These are phyloP conservation scores for Gastracanthus pulcherrimus DNA, from an alignment of 2,888 invertebrate species.

Conservation along the genomic window DNA sequence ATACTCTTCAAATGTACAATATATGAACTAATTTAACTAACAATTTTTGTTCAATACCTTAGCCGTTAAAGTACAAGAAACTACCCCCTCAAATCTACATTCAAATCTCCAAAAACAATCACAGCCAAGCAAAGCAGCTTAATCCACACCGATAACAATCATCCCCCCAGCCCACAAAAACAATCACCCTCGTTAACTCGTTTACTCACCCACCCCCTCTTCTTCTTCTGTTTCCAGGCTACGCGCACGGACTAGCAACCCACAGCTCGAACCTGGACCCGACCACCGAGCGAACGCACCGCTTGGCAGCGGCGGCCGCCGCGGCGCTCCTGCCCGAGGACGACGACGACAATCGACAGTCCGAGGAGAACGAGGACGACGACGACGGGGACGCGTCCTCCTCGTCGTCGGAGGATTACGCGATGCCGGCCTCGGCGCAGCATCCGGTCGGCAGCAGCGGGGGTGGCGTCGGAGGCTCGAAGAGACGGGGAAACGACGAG, in stretches of 20 bases:
- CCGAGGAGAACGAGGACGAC: slow-evolving; percentile 56
- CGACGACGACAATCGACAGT: not conserved
- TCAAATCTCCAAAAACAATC: too few relatives aligned
- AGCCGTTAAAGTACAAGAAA: too few relatives aligned
- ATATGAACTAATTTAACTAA: too few relatives aligned
- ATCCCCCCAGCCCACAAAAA: not conserved
- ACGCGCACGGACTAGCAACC: slow-evolving; percentile 56
- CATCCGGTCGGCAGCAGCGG: not conserved
- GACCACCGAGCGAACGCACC: not conserved
- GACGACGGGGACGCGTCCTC: slow-evolving; percentile 52
- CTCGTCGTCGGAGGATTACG: not conserved
- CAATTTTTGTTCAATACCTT: too few relatives aligned
- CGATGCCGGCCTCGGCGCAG: not conserved
- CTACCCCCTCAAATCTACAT: too few relatives aligned
- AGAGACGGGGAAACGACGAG: slow-evolving; percentile 57
- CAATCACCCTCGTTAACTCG: not conserved
- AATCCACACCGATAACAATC: too few relatives aligned
- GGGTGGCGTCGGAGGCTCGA: not conserved
- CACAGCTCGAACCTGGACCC: not conserved
- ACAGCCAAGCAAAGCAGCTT: too few relatives aligned
- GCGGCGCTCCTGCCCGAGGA: slow-evolving; percentile 43
- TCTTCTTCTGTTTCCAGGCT: slow-evolving; percentile 50
- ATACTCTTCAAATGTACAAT: too few relatives aligned
- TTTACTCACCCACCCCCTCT: not conserved
- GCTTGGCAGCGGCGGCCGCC: not conserved